phyloP scores from a whole-genome alignment of 2,888 invertebrate species.

The Opisthograptis luteolata region DNA sequence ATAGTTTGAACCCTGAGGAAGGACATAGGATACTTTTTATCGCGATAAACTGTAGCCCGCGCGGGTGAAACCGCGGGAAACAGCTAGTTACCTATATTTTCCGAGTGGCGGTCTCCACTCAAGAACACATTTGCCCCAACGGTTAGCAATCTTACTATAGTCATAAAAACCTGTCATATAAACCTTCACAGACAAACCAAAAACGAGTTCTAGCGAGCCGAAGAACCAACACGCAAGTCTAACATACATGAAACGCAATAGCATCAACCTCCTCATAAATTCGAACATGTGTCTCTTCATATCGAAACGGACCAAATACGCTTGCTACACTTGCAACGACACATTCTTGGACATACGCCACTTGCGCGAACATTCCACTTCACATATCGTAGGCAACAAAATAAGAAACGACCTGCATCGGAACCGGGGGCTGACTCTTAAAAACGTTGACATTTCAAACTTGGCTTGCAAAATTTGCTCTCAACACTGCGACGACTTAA shows the following conservation, averaged over 20 bases:
- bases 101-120: too few species aligned
- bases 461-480: conserved; percentile 54
- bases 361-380: conserved; percentile 46
- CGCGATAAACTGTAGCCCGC: too few species aligned
- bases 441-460: conserved; percentile 58
- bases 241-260: too few species aligned
- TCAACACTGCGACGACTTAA: conserved; percentile 37
- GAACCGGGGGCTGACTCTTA: conserved; percentile 44
- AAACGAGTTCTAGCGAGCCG: background rate
- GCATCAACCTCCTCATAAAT: conserved; percentile 55
- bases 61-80: too few species aligned
- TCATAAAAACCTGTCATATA: background rate
- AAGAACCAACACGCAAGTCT: conserved; percentile 48
- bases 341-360: conserved; percentile 47
- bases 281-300: conserved; percentile 62
- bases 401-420: conserved; percentile 32
- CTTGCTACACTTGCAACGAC: conserved; percentile 54
- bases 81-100: too few species aligned
- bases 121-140: too few species aligned
- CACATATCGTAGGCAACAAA: conserved; percentile 42
- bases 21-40: too few species aligned
- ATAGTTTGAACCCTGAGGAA: too few species aligned
- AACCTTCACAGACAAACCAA: background rate
- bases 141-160: too few species aligned
- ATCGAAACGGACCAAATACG: conserved; percentile 53